Percentiles rank a stretch among this genome's conserved stretches.
phyloP scores from a whole-genome alignment of 1,140 invertebrate genomes.

The Drosophila leontia region DNA sequence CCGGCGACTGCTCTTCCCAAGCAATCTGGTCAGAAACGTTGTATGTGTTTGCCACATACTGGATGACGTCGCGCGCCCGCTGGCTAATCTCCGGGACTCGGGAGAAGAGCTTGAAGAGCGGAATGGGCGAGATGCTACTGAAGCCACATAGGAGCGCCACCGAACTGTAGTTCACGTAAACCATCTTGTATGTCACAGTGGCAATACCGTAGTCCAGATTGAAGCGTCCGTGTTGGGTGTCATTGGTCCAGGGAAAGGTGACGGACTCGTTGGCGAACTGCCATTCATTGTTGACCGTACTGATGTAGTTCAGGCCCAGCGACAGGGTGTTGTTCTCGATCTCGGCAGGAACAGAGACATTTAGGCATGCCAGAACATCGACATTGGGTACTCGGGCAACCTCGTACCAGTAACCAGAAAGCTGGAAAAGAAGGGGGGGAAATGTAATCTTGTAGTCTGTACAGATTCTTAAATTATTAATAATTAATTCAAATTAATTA shows the following conservation, averaged over 20 bases:
- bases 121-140: slow-evolving; percentile 39
- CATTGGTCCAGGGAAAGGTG: slow-evolving; percentile 39
- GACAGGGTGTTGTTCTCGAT: slow-evolving; percentile 1
- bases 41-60: not conserved
- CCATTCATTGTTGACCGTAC: slow-evolving; percentile 9
- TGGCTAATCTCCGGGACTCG: slow-evolving; percentile 24
- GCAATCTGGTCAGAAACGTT: slow-evolving; percentile 9
- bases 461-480: no score
- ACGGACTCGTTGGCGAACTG: slow-evolving; percentile 22
- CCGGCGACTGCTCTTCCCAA: slow-evolving; percentile 54
- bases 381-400: slow-evolving; percentile 33
- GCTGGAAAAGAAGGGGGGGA: not conserved
- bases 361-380: slow-evolving; percentile 40
- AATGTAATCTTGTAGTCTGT: not conserved
- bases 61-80: not conserved
- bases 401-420: slow-evolving; percentile 59
- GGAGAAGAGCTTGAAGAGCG: slow-evolving; percentile 55
- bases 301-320: slow-evolving; percentile 43
- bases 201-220: slow-evolving; percentile 25
- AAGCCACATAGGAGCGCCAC: slow-evolving; percentile 52
- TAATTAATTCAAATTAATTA: no score
- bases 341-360: slow-evolving; percentile 37
- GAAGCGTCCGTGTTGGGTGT: slow-evolving; percentile 39
- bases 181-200: slow-evolving; percentile 53
- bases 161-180: slow-evolving; percentile 15